These are phyloP conservation scores for Odontocerum albicorne DNA, from an alignment of 2,888 invertebrate species.

Conservation along the genomic window DNA sequence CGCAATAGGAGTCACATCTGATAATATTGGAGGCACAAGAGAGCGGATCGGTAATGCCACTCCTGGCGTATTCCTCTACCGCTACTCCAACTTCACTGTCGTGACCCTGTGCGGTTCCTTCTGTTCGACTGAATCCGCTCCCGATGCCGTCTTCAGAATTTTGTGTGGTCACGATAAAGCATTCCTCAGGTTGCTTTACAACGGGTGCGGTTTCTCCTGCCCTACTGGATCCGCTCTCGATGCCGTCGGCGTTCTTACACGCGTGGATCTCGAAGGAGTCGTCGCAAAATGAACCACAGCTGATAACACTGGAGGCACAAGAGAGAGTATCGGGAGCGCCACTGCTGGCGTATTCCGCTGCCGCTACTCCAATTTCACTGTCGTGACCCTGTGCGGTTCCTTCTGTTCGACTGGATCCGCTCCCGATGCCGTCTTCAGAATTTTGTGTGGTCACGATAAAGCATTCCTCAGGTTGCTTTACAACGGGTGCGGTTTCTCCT, in stretches of 20 bases:
- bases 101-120: constrained; percentile 63
- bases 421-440: too few species aligned
- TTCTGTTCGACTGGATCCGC: neutral
- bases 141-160: too few species aligned
- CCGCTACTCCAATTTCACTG: constrained; percentile 75
- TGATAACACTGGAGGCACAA: constrained; percentile 77
- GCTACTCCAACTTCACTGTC: constrained; percentile 80
- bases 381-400: constrained; percentile 69
- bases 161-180: too few species aligned
- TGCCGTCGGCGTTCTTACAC: neutral
- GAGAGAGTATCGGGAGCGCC: constrained; percentile 66
- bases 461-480: too few species aligned
- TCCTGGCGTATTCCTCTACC: constrained; percentile 68
- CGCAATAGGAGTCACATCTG: constrained; percentile 75
- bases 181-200: too few species aligned
- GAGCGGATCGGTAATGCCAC: constrained; percentile 62
- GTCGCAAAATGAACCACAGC: constrained; percentile 74
- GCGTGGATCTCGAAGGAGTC: constrained; percentile 45
- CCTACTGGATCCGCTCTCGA: neutral
- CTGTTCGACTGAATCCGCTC: too few species aligned
- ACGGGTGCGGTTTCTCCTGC: neutral
- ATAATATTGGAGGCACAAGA: constrained; percentile 79
- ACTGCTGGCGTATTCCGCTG: constrained; percentile 69
- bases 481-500: neutral
- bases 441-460: too few species aligned